These are phyloP conservation scores for Bedellia somnulentella DNA, from an alignment of 2,888 invertebrate species.

Conservation along the genomic window DNA sequence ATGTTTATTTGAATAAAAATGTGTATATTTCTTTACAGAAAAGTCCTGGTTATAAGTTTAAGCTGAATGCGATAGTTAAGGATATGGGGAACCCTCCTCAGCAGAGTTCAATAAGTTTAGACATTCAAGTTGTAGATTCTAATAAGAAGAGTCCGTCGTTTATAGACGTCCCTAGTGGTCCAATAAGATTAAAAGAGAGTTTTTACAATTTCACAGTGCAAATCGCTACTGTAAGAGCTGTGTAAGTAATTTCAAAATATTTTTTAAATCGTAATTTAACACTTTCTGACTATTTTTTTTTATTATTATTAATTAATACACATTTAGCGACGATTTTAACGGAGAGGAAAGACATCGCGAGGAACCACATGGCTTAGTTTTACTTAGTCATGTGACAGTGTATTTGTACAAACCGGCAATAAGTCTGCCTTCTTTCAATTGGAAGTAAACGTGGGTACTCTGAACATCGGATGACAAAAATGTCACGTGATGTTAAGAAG, in stretches of 20 bases:
- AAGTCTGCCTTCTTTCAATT: too few species aligned
- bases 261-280: background rate
- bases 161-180: conserved; percentile 58
- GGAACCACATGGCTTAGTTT: too few species aligned
- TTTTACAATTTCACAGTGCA: conserved; percentile 70
- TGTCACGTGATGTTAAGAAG: too few species aligned
- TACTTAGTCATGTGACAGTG: too few species aligned
- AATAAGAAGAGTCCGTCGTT: conserved; percentile 83
- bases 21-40: conserved; percentile 38
- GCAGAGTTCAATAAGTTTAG: conserved; percentile 73
- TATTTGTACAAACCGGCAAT: too few species aligned
- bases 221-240: conserved; percentile 71
- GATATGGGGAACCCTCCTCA: conserved; percentile 72
- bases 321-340: too few species aligned
- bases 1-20: conserved; percentile 7
- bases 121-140: conserved; percentile 84
- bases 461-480: too few species aligned
- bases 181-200: conserved; percentile 73
- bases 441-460: too few species aligned
- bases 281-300: background rate
- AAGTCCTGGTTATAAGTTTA: conserved; percentile 66
- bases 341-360: too few species aligned
- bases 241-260: conserved; percentile 60
- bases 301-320: too few species aligned
- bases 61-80: conserved; percentile 73